A percentile compares a stretch with the other conserved stretches of the same genome.
Evolutionary conservation across 2,888 invertebrate species (phyloP).

Genomic region (Schizaphis graminum): DNA sequence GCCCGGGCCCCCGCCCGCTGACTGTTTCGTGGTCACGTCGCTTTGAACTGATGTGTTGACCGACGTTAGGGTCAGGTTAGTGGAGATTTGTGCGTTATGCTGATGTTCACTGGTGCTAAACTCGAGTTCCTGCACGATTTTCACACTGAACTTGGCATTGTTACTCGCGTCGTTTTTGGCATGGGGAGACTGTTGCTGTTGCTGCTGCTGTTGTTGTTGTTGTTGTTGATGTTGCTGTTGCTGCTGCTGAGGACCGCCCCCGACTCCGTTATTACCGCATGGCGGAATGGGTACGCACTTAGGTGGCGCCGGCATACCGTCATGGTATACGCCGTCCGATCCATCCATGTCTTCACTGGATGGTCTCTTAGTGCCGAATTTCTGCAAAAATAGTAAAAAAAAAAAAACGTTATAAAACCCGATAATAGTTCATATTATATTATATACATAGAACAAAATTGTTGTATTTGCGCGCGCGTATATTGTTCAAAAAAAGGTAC

Average conservation of each 20-base stretch:
- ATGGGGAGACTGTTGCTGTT: slow-evolving; percentile 70
- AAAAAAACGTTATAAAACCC: not conserved
- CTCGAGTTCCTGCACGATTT: slow-evolving; percentile 92
- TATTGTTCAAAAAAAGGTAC: not conserved
- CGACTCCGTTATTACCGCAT: slow-evolving; percentile 1
- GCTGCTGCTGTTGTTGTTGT: not conserved
- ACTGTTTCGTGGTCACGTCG: slow-evolving; percentile 72
- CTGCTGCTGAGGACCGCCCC: slow-evolving; percentile 70
- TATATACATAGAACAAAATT: not conserved
- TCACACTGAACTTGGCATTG: slow-evolving; percentile 87
- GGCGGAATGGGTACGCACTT: slow-evolving; percentile 58
- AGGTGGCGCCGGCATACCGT: slow-evolving; percentile 57
- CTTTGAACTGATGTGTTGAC: slow-evolving; percentile 79
- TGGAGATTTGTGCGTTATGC: slow-evolving; percentile 89
- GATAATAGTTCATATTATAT: not conserved
- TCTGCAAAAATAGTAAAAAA: slow-evolving; percentile 22
- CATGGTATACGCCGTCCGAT: slow-evolving; percentile 50
- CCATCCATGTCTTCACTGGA: slow-evolving; percentile 64
- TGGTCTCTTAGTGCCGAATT: slow-evolving; percentile 57
- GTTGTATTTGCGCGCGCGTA: too few relatives aligned
- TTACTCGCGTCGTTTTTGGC: slow-evolving; percentile 72
- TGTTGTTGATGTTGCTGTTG: slow-evolving; percentile 69
- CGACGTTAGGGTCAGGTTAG: slow-evolving; percentile 91
- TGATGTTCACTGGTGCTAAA: slow-evolving; percentile 84
- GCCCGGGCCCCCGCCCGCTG: slow-evolving; percentile 70